A percentile compares a stretch with the other conserved stretches of the same genome.
Evolutionary conservation across 2,888 invertebrate genomes (phyloP).

Genomic region (Cheilosia vulpina): DNA sequence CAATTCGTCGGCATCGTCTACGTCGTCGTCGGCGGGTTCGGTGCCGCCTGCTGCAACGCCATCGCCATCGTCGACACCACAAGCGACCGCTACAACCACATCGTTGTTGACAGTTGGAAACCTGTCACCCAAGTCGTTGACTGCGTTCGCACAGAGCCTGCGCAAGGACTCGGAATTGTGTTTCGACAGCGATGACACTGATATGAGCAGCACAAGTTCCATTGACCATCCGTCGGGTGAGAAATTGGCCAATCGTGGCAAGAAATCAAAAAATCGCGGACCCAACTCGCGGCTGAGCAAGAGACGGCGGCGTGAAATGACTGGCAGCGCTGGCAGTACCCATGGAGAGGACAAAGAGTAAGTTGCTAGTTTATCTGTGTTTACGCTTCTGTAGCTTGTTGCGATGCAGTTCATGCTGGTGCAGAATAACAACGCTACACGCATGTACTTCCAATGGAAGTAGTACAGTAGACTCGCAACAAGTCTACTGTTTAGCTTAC

Average conservation of each 20-base stretch:
- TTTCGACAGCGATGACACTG: constrained; percentile 82
- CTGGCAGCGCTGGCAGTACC: constrained; percentile 11
- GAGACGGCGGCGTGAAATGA: constrained; percentile 76
- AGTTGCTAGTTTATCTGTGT: constrained; percentile 9
- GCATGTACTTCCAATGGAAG: too few species aligned
- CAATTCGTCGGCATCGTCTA: constrained; percentile 60
- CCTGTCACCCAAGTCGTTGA: constrained; percentile 78
- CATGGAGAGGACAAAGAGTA: constrained; percentile 62
- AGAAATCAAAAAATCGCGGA: constrained; percentile 75
- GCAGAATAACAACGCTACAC: too few species aligned
- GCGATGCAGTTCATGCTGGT: background rate
- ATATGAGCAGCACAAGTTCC: constrained; percentile 82
- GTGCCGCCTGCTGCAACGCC: constrained; percentile 61
- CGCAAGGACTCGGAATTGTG: constrained; percentile 77
- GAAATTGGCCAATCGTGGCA: constrained; percentile 56
- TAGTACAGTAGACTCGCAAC: too few species aligned
- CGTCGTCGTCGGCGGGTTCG: constrained; percentile 56
- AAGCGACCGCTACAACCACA: constrained; percentile 16
- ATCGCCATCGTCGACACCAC: constrained; percentile 43
- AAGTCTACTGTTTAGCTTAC: too few species aligned
- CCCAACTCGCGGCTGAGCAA: constrained; percentile 74
- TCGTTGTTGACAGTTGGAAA: constrained; percentile 54
- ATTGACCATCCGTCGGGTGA: constrained; percentile 76
- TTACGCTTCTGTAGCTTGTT: background rate
- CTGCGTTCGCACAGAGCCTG: constrained; percentile 75